phyloP scores from a whole-genome alignment of 2,888 invertebrate species.

The Lasioglossum villosulum region DNA sequence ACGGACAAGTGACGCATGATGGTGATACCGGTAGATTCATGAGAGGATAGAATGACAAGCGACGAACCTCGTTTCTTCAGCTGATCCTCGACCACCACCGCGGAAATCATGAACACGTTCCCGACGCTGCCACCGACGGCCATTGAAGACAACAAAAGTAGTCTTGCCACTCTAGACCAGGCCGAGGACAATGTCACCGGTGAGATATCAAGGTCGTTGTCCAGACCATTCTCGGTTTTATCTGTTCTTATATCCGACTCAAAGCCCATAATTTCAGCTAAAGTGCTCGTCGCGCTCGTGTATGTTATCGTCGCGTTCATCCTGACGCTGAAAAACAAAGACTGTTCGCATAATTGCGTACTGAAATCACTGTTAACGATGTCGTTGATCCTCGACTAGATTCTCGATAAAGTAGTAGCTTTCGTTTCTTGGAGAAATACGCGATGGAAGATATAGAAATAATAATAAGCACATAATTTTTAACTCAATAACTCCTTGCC shows the following conservation, averaged over 20 bases:
- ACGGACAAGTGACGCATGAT: neutral
- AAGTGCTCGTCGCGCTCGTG: constrained; percentile 53
- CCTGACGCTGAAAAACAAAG: constrained; percentile 56
- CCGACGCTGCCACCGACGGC: constrained; percentile 90
- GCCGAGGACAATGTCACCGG: constrained; percentile 89
- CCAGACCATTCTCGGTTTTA: constrained; percentile 68
- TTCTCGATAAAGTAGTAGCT: too few relatives aligned
- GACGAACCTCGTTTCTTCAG: constrained; percentile 88
- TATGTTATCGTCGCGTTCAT: constrained; percentile 69
- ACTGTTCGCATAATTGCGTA: neutral
- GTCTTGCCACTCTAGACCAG: constrained; percentile 89
- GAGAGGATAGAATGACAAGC: neutral
- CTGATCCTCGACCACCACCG: constrained; percentile 90
- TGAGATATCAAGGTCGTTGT: constrained; percentile 85
- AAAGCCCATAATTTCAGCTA: constrained; percentile 72
- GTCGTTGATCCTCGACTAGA: neutral
- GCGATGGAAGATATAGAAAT: too few relatives aligned
- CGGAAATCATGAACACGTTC: constrained; percentile 91
- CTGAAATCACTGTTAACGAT: neutral
- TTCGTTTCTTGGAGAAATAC: too few relatives aligned
- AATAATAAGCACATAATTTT: too few relatives aligned
- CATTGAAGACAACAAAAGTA: constrained; percentile 88
- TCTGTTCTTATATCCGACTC: constrained; percentile 73
- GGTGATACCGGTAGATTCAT: neutral
- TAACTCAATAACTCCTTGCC: too few relatives aligned